Conservation (phyloP, 2,797 vertebrate species). For the Ammospiza maritima region DNA sequence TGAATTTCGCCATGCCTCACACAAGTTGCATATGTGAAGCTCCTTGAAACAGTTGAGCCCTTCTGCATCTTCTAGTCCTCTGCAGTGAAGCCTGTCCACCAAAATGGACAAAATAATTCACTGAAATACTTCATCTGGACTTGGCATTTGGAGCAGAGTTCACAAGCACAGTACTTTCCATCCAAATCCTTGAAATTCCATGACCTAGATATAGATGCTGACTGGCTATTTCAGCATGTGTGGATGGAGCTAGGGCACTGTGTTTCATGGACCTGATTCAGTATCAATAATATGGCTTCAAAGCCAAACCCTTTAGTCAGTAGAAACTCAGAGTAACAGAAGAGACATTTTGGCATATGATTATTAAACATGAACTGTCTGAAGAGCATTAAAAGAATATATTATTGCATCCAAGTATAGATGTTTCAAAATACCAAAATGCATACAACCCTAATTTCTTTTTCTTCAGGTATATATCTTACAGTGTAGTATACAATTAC, state of each 20-base stretch:
- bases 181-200: neutral
- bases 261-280: neutral
- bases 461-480: neutral
- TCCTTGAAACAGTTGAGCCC: neutral
- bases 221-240: neutral
- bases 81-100: neutral
- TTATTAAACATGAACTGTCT: neutral
- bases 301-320: neutral
- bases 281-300: neutral
- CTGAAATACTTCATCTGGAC: neutral
- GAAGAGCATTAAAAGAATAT: neutral
- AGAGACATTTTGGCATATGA: neutral
- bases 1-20: neutral
- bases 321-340: neutral
- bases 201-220: neutral
- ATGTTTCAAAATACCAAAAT: neutral
- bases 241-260: neutral
- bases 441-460: neutral
- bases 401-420: neutral
- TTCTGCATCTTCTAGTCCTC: neutral
- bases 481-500: neutral
- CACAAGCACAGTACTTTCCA: neutral
- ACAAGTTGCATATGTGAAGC: neutral
- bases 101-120: neutral
- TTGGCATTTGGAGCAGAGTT: neutral